Percentiles rank a stretch among this genome's conserved stretches.
Evolutionary conservation across 2,113 vertebrate genomes (phyloP).

Genomic region (Cebus imitator): DNA sequence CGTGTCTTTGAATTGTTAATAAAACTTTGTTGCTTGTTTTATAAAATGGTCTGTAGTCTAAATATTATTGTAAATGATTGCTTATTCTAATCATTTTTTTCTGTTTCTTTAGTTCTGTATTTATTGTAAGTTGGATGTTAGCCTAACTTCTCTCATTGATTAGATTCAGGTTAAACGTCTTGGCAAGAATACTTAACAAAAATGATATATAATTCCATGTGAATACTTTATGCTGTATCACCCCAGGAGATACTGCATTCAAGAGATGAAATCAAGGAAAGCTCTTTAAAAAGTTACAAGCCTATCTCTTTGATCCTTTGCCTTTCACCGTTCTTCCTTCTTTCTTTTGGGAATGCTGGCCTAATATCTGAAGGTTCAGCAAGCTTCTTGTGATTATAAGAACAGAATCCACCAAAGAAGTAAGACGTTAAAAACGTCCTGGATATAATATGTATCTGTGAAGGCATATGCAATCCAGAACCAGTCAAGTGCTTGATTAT

Average conservation of each 20-base stretch:
- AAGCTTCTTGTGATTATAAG: neutral
- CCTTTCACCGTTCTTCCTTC: neutral
- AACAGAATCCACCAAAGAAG: neutral
- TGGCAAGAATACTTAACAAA: neutral
- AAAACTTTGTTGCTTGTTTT: neutral
- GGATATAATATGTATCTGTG: neutral
- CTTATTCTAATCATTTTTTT: neutral
- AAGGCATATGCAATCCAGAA: neutral
- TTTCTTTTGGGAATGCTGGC: neutral
- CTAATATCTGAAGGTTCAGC: neutral
- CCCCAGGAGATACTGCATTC: neutral
- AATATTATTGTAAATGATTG: neutral
- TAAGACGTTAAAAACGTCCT: neutral
- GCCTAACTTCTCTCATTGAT: neutral
- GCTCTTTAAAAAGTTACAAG: neutral
- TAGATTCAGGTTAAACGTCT: neutral
- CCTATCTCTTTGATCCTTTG: neutral
- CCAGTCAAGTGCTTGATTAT: neutral
- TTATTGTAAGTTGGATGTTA: neutral
- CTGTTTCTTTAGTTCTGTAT: neutral
- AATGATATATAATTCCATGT: neutral
- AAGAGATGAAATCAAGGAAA: neutral
- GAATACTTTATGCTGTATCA: neutral
- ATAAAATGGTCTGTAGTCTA: neutral
- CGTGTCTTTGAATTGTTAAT: neutral